Evolutionary conservation across 2,113 vertebrate species (phyloP).

Genomic region (Corythoichthys haematopterus): DNA sequence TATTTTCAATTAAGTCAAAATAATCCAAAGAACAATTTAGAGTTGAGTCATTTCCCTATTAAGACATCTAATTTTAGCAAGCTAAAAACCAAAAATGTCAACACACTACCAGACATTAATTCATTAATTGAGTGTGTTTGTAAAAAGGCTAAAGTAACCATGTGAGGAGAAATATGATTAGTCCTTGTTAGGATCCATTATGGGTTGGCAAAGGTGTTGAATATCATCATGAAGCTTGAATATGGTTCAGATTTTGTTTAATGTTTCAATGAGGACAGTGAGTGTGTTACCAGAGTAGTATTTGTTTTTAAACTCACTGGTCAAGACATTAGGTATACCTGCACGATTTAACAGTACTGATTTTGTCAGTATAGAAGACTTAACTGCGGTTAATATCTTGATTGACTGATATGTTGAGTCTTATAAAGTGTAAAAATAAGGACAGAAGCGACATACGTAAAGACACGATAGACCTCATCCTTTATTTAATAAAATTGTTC

Average conservation of each 20-base stretch:
- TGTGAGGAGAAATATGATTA: slow-evolving; percentile 33
- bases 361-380: not conserved
- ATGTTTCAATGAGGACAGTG: not conserved
- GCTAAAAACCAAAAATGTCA: not conserved
- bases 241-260: not conserved
- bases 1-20: too few species aligned
- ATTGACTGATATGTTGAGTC: too few species aligned
- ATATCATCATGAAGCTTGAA: slow-evolving; percentile 21
- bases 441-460: too few species aligned
- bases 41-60: not conserved
- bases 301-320: not conserved
- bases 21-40: too few species aligned
- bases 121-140: slow-evolving; percentile 35
- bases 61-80: too few species aligned
- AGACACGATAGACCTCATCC: too few species aligned
- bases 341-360: not conserved
- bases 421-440: too few species aligned
- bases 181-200: slow-evolving; percentile 1
- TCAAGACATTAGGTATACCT: not conserved
- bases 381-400: too few species aligned
- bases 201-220: slow-evolving; percentile 10
- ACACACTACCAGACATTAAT: slow-evolving; percentile 19
- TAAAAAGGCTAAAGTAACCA: slow-evolving; percentile 23
- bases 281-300: not conserved
- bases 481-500: too few species aligned